Evolutionary conservation across 2,797 vertebrate genomes (phyloP), one percentile per base, ranked within the genome.

Genomic region (Pantherophis alleghaniensis): DNA sequence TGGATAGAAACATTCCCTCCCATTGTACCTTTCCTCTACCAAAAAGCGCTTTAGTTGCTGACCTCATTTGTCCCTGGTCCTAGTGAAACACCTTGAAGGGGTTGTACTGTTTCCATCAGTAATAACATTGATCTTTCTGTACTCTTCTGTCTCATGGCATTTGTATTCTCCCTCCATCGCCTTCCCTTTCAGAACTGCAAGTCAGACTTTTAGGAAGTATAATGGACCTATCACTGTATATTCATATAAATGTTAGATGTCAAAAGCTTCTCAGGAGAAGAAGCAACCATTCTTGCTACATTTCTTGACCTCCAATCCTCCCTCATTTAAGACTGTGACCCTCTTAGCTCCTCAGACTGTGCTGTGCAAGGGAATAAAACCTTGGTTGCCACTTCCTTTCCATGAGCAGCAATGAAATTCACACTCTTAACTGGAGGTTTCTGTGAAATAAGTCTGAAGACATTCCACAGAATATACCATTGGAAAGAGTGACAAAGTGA

Each of bases 401-500:
- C 7, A 20, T 2, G 11, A 51, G 28, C 32, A 55, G 94, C 92
- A 91, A 60, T 89, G 93, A 96, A 96, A 96, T 91, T 94, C 93
- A 94, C 93, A 94, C 63, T 55, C 63, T 47, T 47, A 91, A 93
- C 96, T 97, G 96, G 96, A 97, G 97, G 97, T 96, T 94, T 89
- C 95, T 0, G 6, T 26, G 96, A 97, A 97, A 98, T 95, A 95
- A 95, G 87, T 93, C 92, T 91, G 86, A 95, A 96, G 96, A 96
- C 93, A 92, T 96, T 97, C 74, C 11, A 90, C 94, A 95, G 96
- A 97, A 97, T 97, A 95, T 59, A 86, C 51, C 51, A 4, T 94
- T 98, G 97, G 97, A 98, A 97, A 97, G 95, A 97, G 97, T 96
- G 97, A 97, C 95, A 97, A 96, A 57, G 74, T 20, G 61, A 94